These are phyloP conservation scores for Phenganax subtilis DNA, from an alignment of 92 coral and sea anemone genomes.

Conservation along the genomic window DNA sequence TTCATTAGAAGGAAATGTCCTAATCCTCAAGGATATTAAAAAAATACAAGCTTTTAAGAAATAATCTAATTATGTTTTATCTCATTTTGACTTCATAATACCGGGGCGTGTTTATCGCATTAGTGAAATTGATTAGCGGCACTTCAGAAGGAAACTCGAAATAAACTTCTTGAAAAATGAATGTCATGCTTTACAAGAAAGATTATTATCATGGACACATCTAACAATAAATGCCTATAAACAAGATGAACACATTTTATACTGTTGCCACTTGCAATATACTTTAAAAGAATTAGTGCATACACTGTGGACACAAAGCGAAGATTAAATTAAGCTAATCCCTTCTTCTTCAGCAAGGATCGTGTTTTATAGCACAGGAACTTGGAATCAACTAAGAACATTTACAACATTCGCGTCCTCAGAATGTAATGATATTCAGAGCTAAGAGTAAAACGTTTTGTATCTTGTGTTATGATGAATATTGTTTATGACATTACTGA, in stretches of 20 bases:
- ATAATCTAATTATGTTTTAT: slow-evolving; percentile 38
- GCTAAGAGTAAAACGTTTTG: too few species aligned
- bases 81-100: slow-evolving; percentile 32
- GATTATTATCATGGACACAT: background rate
- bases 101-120: slow-evolving; percentile 48
- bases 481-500: background rate
- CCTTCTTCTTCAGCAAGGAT: slow-evolving; percentile 26
- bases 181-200: background rate
- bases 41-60: slow-evolving; percentile 35
- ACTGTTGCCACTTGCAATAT: background rate
- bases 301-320: slow-evolving; percentile 16
- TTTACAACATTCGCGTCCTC: too few species aligned
- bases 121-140: slow-evolving; percentile 43
- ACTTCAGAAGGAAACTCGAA: slow-evolving; percentile 34
- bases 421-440: too few species aligned
- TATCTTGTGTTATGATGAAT: background rate
- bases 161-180: background rate
- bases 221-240: background rate
- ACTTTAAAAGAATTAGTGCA: background rate
- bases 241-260: background rate
- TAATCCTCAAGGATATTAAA: slow-evolving; percentile 44
- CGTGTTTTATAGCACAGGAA: slow-evolving; percentile 3
- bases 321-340: slow-evolving; percentile 35
- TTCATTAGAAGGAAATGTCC: slow-evolving; percentile 38
- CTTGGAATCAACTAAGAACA: too few species aligned